Conservation (phyloP, 1,140 invertebrate genomes). For the Augochlora pura region DNA sequence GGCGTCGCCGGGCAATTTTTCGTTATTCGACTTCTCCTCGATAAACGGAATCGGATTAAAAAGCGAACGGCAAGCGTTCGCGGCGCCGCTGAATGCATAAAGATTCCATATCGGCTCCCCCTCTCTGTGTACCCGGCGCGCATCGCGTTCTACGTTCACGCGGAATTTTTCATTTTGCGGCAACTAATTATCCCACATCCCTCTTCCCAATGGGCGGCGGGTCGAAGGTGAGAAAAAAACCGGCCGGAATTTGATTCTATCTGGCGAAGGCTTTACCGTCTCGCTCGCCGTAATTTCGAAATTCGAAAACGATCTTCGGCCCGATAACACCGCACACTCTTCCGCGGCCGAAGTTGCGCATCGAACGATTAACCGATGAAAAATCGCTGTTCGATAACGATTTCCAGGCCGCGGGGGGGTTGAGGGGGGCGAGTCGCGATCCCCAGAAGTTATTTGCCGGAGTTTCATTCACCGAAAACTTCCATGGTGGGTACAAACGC, state of each 20-base stretch:
- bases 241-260: no score
- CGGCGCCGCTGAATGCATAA: not conserved
- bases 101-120: not conserved
- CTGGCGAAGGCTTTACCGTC: not conserved
- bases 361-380: constrained; percentile 14
- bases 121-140: not conserved
- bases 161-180: not conserved
- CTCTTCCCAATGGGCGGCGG: no score
- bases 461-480: constrained; percentile 20
- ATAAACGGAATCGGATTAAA: constrained; percentile 66
- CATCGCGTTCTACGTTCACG: not conserved
- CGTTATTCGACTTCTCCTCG: constrained; percentile 58
- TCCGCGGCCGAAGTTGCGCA: not conserved
- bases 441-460: constrained; percentile 2
- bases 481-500: constrained; percentile 34
- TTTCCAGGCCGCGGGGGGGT: no score
- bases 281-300: not conserved
- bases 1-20: constrained; percentile 43
- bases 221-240: no score
- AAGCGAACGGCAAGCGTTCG: constrained; percentile 50
- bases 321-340: not conserved
- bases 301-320: not conserved
- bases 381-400: not conserved
- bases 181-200: not conserved
- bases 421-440: not conserved